Percentiles rank a stretch among this genome's conserved stretches.
Evolutionary conservation across 2,113 vertebrate genomes (phyloP).

Genomic region (Eudorcas thomsonii): DNA sequence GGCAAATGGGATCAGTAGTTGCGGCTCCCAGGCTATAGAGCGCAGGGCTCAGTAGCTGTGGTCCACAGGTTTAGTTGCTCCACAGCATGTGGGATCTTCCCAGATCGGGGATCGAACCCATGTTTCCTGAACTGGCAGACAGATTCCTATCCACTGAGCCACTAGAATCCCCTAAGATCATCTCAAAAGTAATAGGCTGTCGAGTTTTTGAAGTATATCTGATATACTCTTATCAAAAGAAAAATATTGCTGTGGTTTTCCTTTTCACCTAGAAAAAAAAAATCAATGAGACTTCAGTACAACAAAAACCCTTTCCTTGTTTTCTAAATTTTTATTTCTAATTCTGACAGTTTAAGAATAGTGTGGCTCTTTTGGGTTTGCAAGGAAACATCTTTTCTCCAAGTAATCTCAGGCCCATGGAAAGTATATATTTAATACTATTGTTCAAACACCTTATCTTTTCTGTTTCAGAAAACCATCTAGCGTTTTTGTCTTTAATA

Average conservation of each 20-base stretch:
- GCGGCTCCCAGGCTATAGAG: neutral
- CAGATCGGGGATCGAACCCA: neutral
- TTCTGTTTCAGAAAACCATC: neutral
- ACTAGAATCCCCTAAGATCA: neutral
- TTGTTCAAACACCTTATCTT: neutral
- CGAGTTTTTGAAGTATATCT: slow-evolving; percentile 9
- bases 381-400: neutral
- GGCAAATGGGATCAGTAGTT: neutral
- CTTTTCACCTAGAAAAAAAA: neutral
- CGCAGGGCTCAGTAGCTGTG: neutral
- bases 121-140: neutral
- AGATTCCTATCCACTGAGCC: neutral
- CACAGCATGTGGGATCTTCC: neutral
- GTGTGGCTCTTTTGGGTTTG: neutral
- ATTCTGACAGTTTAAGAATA: slow-evolving; percentile 15
- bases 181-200: slow-evolving; percentile 29
- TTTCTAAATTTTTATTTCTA: neutral
- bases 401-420: neutral
- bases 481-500: neutral
- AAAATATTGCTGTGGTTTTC: neutral
- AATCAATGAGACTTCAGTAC: neutral
- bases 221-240: slow-evolving; percentile 31
- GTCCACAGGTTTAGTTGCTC: neutral
- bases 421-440: neutral
- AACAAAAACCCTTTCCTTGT: neutral